A percentile compares a stretch with the other conserved stretches of the same genome.
Evolutionary conservation across 2,888 invertebrate species (phyloP).

Genomic region (Trileptium ribeirensis): DNA sequence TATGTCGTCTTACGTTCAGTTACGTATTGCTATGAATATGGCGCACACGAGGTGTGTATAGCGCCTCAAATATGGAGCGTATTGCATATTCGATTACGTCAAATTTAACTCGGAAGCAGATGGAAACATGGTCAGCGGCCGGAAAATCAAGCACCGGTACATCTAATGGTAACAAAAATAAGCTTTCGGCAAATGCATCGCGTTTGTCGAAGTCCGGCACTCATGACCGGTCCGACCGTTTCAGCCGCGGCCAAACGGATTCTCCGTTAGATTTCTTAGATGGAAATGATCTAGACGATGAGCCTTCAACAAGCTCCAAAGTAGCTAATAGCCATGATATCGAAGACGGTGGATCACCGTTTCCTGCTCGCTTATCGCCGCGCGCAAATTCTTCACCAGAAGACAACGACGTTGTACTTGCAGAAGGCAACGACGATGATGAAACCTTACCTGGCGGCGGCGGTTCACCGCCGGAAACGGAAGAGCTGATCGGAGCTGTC

Average conservation of each 20-base stretch:
- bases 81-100: constrained; percentile 27
- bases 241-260: too few relatives aligned
- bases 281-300: too few relatives aligned
- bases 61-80: constrained; percentile 8
- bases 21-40: constrained; percentile 27
- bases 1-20: too few relatives aligned
- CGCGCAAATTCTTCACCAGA: neutral
- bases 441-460: too few relatives aligned
- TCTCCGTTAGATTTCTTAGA: too few relatives aligned
- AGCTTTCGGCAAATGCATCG: too few relatives aligned
- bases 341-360: neutral
- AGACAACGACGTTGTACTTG: too few relatives aligned
- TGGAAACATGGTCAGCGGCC: neutral
- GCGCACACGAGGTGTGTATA: constrained; percentile 34
- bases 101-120: constrained; percentile 23
- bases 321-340: too few relatives aligned
- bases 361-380: constrained; percentile 8
- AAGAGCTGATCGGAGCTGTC: constrained; percentile 39
- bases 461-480: constrained; percentile 25
- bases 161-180: neutral
- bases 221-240: too few relatives aligned
- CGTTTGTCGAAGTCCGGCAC: too few relatives aligned
- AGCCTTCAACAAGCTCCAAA: too few relatives aligned
- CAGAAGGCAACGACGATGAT: too few relatives aligned
- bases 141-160: neutral